Evolutionary conservation across 2,797 vertebrate genomes (phyloP).

Genomic region (Eulemur albifrons): DNA sequence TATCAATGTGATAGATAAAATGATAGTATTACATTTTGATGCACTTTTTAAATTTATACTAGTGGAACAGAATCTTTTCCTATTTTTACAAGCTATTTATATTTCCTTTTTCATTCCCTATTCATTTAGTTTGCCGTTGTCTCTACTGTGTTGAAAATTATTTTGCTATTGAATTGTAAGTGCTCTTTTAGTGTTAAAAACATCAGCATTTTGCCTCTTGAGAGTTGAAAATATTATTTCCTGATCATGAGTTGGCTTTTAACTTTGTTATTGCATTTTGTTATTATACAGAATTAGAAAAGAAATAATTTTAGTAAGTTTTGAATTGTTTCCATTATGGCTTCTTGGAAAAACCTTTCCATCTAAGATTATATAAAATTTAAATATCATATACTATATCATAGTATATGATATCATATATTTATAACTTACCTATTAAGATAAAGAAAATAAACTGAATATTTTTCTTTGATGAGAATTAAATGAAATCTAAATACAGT

Average conservation of each 20-base stretch:
- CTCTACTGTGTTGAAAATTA: neutral
- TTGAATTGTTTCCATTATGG: neutral
- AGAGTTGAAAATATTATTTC: neutral
- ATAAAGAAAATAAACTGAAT: neutral
- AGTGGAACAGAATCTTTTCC: neutral
- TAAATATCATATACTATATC: neutral
- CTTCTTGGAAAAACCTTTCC: neutral
- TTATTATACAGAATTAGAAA: neutral
- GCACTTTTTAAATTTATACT: neutral
- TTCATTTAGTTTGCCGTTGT: neutral
- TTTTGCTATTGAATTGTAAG: neutral
- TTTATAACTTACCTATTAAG: neutral
- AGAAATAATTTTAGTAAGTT: neutral
- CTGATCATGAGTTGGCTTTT: neutral
- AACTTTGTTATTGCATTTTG: neutral
- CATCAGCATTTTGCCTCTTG: neutral
- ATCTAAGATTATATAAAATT: neutral
- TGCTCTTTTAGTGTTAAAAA: neutral
- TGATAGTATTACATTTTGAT: neutral
- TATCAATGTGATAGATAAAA: neutral
- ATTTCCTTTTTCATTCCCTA: neutral
- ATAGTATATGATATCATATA: no score
- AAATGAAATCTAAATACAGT: neutral
- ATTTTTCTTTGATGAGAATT: neutral
- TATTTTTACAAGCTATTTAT: neutral